phyloP scores from a whole-genome alignment of 2,797 vertebrate genomes.

The Taenioides sp. region DNA sequence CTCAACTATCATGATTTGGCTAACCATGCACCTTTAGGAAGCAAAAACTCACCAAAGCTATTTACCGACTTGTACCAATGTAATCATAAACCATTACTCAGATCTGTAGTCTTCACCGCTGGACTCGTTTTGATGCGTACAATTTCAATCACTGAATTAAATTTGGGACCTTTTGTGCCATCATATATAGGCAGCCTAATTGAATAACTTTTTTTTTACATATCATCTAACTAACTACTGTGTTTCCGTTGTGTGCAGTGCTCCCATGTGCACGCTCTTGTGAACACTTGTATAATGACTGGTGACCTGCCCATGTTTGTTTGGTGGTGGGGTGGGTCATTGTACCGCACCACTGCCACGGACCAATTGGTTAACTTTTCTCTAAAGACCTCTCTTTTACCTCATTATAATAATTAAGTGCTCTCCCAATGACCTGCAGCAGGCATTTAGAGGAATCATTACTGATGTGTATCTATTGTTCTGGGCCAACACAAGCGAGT shows the following conservation, averaged over 20 bases:
- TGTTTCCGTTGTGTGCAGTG: not conserved
- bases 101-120: no score
- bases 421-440: slow-evolving; percentile 54
- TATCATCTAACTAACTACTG: not conserved
- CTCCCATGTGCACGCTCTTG: not conserved
- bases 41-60: no score
- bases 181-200: not conserved
- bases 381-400: slow-evolving; percentile 56
- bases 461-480: slow-evolving; percentile 51
- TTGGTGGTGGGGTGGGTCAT: slow-evolving; percentile 4
- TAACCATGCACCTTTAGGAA: no score
- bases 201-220: not conserved
- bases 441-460: slow-evolving; percentile 53
- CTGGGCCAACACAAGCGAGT: slow-evolving; percentile 39
- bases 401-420: slow-evolving; percentile 62
- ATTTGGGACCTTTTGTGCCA: not conserved
- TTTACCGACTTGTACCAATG: no score
- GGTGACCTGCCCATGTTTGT: slow-evolving; percentile 13
- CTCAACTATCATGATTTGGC: no score
- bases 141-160: no score
- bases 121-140: no score
- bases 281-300: slow-evolving; percentile 12
- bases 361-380: slow-evolving; percentile 39
- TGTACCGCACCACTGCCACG: slow-evolving; percentile 9
- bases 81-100: no score